A percentile compares a stretch with the other conserved stretches of the same genome.
phyloP scores from a whole-genome alignment of 2,113 vertebrate genomes.

The Bufo gargarizans region DNA sequence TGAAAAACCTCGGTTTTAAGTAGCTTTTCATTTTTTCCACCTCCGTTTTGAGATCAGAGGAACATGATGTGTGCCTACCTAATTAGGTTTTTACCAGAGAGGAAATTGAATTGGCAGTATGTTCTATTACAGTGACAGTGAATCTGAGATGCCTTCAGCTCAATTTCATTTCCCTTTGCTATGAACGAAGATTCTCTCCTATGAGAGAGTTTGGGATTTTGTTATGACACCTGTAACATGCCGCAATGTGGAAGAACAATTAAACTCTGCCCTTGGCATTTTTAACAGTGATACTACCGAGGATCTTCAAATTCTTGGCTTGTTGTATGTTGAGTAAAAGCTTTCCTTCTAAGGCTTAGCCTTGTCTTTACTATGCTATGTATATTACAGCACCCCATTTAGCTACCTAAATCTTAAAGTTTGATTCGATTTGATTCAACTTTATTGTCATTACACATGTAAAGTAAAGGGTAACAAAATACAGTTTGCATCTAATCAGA shows the following conservation, averaged over 20 bases:
- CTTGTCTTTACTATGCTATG: background rate
- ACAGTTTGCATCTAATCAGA: too few relatives aligned
- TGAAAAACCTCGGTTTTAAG: constrained; percentile 56
- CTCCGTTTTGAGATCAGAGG: constrained; percentile 57
- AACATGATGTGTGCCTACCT: constrained; percentile 58
- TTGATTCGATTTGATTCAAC: too few relatives aligned
- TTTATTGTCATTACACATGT: too few relatives aligned
- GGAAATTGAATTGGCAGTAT: constrained; percentile 58
- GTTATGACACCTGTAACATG: constrained; percentile 57
- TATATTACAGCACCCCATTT: background rate
- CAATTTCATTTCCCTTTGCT: constrained; percentile 53
- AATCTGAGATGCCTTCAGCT: constrained; percentile 54
- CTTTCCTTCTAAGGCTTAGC: background rate
- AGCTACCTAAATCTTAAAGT: background rate
- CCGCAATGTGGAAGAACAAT: constrained; percentile 50
- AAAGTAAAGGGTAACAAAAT: too few relatives aligned
- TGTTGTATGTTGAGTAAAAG: background rate
- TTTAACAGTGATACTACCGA: constrained; percentile 20
- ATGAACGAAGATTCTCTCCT: constrained; percentile 47
- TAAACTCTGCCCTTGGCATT: constrained; percentile 46
- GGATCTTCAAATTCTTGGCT: background rate
- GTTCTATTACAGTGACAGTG: constrained; percentile 57
- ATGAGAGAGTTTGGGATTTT: constrained; percentile 52
- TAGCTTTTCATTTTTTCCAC: constrained; percentile 44
- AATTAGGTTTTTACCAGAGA: constrained; percentile 59